Percentiles rank a stretch among this genome's conserved stretches.
These are phyloP conservation scores for Clytia hemisphaerica DNA, from an alignment of 30 jellyfish, hydroid and myxozoan species.

Conservation along the genomic window DNA sequence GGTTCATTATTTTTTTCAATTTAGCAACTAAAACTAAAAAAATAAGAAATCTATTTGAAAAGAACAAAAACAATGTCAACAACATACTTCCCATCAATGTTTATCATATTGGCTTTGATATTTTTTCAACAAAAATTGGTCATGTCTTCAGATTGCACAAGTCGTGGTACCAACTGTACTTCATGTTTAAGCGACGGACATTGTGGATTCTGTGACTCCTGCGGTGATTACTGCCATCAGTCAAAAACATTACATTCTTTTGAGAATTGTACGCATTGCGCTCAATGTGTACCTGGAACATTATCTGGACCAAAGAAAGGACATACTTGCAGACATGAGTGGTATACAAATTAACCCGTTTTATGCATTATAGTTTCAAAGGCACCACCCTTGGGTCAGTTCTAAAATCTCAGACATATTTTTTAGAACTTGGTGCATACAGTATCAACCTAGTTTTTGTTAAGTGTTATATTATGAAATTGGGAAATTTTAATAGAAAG, in stretches of 20 bases:
- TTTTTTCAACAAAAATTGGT: neutral
- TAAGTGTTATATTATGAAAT: too few species aligned
- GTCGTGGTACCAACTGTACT: constrained; percentile 70
- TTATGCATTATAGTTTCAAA: too few species aligned
- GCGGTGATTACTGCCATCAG: constrained; percentile 84
- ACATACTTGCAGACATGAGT: constrained; percentile 63
- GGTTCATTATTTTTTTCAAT: too few species aligned
- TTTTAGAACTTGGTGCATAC: too few species aligned
- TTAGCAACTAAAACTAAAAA: too few species aligned
- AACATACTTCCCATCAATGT: neutral
- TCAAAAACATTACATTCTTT: constrained; percentile 61
- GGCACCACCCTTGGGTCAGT: too few species aligned
- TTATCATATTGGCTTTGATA: neutral
- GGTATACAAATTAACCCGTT: too few species aligned
- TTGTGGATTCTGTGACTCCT: constrained; percentile 88
- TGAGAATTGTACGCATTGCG: constrained; percentile 84
- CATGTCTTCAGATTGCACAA: constrained; percentile 46
- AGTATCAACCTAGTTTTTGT: too few species aligned
- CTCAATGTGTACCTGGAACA: constrained; percentile 90
- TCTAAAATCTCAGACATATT: too few species aligned
- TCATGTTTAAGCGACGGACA: constrained; percentile 80
- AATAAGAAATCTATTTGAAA: too few species aligned
- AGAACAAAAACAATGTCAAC: neutral
- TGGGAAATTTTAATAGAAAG: too few species aligned
- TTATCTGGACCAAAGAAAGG: constrained; percentile 78